These are phyloP conservation scores for Egretta garzetta DNA, from an alignment of 2,113 vertebrate genomes.

Conservation along the genomic window DNA sequence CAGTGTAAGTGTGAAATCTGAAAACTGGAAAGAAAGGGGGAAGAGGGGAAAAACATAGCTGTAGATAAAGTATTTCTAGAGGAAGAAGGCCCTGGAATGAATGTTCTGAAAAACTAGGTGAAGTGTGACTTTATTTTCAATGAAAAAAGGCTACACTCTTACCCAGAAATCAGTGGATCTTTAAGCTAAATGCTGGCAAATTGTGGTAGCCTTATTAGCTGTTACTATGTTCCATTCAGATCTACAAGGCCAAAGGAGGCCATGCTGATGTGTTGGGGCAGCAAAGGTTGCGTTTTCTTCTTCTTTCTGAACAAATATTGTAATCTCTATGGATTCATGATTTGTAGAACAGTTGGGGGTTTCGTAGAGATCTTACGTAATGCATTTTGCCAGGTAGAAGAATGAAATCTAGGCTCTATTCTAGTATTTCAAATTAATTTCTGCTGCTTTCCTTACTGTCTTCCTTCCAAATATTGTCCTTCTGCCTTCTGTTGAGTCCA, in stretches of 20 bases:
- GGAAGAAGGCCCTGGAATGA: neutral
- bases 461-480: neutral
- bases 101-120: neutral
- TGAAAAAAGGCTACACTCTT: neutral
- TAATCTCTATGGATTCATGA: neutral
- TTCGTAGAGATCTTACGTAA: neutral
- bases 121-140: neutral
- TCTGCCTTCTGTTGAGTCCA: neutral
- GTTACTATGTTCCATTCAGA: neutral
- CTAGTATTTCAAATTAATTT: neutral
- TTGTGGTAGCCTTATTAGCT: neutral
- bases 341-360: neutral
- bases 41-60: neutral
- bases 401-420: neutral
- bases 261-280: neutral
- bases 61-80: neutral
- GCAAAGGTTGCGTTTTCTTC: neutral
- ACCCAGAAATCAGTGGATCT: neutral
- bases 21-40: neutral
- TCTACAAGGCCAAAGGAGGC: neutral
- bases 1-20: neutral
- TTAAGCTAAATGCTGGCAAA: neutral
- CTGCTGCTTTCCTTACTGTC: neutral
- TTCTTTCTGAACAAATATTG: neutral
- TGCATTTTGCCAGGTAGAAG: neutral